phyloP scores from a whole-genome alignment of 2,888 invertebrate genomes.

The Stenchaetothrips biformis region DNA sequence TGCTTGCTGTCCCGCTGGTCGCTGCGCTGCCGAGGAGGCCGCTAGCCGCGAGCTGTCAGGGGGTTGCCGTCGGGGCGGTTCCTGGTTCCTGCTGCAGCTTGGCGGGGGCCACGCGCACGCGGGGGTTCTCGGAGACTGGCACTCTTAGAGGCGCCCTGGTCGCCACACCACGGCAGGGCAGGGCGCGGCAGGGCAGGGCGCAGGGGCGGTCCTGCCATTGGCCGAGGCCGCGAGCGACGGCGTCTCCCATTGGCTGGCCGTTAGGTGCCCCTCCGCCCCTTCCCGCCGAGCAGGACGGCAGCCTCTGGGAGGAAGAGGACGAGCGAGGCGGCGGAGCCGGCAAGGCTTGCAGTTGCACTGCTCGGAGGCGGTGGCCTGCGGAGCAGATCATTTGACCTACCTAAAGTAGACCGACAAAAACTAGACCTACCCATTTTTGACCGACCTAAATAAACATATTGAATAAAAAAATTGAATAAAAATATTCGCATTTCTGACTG shows the following conservation, averaged over 20 bases:
- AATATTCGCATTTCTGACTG: too few species aligned
- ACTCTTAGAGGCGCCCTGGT: not conserved
- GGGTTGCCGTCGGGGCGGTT: not conserved
- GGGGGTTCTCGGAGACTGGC: not conserved
- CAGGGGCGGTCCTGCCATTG: not conserved
- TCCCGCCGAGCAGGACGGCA: too few species aligned
- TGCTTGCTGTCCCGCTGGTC: not conserved
- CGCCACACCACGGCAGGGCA: not conserved
- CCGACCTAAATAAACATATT: too few species aligned
- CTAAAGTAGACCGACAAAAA: too few species aligned
- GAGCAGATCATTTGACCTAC: too few species aligned
- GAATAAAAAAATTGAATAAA: too few species aligned
- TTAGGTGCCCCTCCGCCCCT: not conserved
- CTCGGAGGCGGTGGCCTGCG: too few species aligned
- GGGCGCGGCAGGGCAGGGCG: not conserved
- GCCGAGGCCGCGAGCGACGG: not conserved
- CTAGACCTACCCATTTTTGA: too few species aligned
- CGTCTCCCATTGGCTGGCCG: slow-evolving; percentile 3
- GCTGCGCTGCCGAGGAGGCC: too few species aligned
- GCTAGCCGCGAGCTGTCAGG: not conserved
- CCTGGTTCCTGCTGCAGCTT: too few species aligned
- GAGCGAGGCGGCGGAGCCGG: not conserved
- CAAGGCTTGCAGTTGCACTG: not conserved
- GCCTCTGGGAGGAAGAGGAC: too few species aligned
- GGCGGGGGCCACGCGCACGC: too few species aligned